Percentiles rank a stretch among this genome's conserved stretches.
These are phyloP conservation scores for Silurus glanis DNA, from an alignment of 2,113 vertebrate genomes.

Conservation along the genomic window DNA sequence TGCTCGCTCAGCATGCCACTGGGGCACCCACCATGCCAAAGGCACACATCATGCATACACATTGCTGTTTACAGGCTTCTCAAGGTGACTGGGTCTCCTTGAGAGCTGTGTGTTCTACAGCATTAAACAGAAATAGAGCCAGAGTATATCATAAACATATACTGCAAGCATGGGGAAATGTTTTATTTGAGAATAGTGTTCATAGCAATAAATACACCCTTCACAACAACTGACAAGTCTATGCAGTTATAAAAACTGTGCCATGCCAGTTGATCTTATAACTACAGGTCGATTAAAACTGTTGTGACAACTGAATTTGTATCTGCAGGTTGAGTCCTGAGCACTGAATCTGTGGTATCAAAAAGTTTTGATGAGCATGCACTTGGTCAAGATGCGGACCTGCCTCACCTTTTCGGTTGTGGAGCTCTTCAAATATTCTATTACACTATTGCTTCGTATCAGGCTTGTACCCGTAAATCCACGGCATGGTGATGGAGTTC, in stretches of 20 bases:
- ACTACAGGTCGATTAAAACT: background rate
- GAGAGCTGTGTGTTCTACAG: background rate
- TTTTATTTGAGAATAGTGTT: background rate
- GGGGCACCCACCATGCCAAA: slow-evolving; percentile 1
- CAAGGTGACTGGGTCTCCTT: slow-evolving; percentile 24
- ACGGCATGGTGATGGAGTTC: too few relatives aligned
- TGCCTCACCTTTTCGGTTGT: too few relatives aligned
- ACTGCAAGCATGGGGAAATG: too few relatives aligned
- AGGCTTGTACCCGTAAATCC: too few relatives aligned
- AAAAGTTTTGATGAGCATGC: too few relatives aligned
- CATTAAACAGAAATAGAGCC: background rate
- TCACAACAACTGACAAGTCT: background rate
- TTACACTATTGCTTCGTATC: too few relatives aligned
- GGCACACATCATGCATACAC: background rate
- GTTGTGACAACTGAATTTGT: background rate
- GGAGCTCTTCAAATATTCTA: too few relatives aligned
- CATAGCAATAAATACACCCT: background rate
- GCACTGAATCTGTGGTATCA: too few relatives aligned
- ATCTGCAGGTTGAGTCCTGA: background rate
- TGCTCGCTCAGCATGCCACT: slow-evolving; percentile 13
- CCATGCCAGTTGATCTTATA: background rate
- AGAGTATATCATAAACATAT: background rate
- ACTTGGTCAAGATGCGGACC: too few relatives aligned
- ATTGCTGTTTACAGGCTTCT: background rate
- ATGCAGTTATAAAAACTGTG: background rate